Evolutionary conservation across 1,140 invertebrate species (phyloP), one percentile per base, ranked within the genome.

Genomic region (Calliphora vicina): DNA sequence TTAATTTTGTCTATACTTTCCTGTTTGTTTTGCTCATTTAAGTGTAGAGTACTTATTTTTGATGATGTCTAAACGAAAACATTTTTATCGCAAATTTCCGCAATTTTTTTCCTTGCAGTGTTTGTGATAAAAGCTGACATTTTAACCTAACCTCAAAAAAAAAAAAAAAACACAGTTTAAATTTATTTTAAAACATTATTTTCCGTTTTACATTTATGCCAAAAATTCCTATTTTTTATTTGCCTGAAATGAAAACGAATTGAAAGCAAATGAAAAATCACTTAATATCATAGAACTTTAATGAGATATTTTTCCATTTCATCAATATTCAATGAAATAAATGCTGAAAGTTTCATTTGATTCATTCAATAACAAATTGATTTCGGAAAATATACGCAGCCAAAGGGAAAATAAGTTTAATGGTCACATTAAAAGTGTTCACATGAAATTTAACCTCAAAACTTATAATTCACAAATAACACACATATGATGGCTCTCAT

Each of bases 51-150:
- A 50, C 45, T 1, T 1, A 12, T 17, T 17, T 10, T 17, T 50
- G 5, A 74, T 42, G 17, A 35, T 74, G 72, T 42, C 72, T 74
- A 74, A 74, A 35, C 27, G 26, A 26, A 74, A 74, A 74, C 27
- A 35, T 74, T 74, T 74, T 74, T 74, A 74, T 74, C 72, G 72
- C 27, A 74, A 74, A 35, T 74, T 74, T 74, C 26, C 26, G 72
- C 72, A 74, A 35, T 74, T 74, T 74, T 35, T 35, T 42, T 73
- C 13, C 25, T 73, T 73, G 10, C n/a, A n/a, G n/a, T 35, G 27
- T 71, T 71, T 23, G 0, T 23, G 35, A 35, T 35, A 35, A 2
- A 5, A 9, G 26, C 72, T 35, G 29, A 74, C 29, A 0, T 35
- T 74, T 20, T 26, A 26, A 23, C 72, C 35, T 35, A 35, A 5